Evolutionary conservation across 2,797 vertebrate genomes (phyloP), one percentile per base, ranked within the genome.

Genomic region (Enoplosus armatus): DNA sequence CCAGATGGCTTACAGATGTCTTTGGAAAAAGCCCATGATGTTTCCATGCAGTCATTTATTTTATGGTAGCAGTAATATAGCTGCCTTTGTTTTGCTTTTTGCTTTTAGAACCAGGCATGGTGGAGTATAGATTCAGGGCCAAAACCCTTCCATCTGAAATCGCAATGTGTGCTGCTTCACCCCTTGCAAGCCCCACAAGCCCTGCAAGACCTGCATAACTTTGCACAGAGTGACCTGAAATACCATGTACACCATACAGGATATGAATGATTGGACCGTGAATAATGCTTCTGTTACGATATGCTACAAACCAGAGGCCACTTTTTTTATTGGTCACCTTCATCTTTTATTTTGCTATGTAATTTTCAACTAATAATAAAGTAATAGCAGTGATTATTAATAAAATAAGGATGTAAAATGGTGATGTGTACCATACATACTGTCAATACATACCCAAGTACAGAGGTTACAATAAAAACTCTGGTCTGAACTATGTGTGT

Each of bases 91-190:
- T 48, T 54, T n/a, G n/a, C n/a, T 55, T 47, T 11, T 22, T 60
- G 7, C 56, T 85, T 84, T 20, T 50, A 95, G 95, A 95, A 84
- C 94, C 94, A 37, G 68, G 89, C 10, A 76, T 7, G 43, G 0
- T 82, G 20, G 80, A 77, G 7, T 95, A 96, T 75, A 88, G 0
- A 1, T 0, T 94, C 0, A 71, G 5, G 3, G 1, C 80, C 24
- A 90, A 82, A 67, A 71, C 9, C 0, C 93, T 95, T 72, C 94
- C 95, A 45, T 96, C 95, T 39, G 94, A 96, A 88, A 95, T 95
- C 47, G 11, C 62, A 2, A 82, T 75, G 85, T 95, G 95, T 62
- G 53, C 63, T 1, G 24, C 73, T 24, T 24, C 80, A 15, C 69
- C 75, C 3, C 26, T 84, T 48, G 62, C 75, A 29, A 71, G 43